Percentiles rank a stretch among this genome's conserved stretches.
Evolutionary conservation across 2,113 vertebrate genomes (phyloP).

Genomic region (Paramormyrops kingsleyae): DNA sequence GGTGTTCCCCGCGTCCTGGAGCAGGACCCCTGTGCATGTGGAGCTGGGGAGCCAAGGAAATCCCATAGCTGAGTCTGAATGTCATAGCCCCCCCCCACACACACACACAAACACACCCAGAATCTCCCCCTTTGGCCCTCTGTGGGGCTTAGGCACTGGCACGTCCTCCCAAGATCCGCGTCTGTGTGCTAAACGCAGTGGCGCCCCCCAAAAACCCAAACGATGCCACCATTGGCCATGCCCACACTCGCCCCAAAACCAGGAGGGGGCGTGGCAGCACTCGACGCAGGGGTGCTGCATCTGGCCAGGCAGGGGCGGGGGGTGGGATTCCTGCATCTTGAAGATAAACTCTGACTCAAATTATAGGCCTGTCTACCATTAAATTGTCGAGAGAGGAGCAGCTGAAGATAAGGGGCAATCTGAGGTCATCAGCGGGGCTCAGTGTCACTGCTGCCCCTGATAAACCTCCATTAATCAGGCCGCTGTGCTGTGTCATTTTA

Average conservation of each 20-base stretch:
- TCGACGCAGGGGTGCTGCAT: background rate
- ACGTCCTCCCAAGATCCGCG: background rate
- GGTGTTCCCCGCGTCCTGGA: background rate
- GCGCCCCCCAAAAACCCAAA: background rate
- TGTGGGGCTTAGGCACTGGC: background rate
- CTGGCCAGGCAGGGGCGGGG: background rate
- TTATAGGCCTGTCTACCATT: conserved; percentile 20
- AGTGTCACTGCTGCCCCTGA: background rate
- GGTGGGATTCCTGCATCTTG: background rate
- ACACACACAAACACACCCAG: background rate
- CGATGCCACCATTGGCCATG: background rate
- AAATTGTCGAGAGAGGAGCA: background rate
- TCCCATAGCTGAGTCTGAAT: background rate
- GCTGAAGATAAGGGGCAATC: conserved; percentile 12
- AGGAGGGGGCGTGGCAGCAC: background rate
- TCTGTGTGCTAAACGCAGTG: background rate
- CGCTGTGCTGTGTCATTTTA: background rate
- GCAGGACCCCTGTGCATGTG: background rate
- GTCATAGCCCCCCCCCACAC: background rate
- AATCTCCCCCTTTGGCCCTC: background rate
- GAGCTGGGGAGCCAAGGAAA: background rate
- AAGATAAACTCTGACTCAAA: conserved; percentile 20
- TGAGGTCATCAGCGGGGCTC: background rate
- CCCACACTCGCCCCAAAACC: background rate
- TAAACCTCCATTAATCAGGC: background rate